Evolutionary conservation across 92 coral and sea anemone genomes (phyloP).

Genomic region (Porites divaricata): DNA sequence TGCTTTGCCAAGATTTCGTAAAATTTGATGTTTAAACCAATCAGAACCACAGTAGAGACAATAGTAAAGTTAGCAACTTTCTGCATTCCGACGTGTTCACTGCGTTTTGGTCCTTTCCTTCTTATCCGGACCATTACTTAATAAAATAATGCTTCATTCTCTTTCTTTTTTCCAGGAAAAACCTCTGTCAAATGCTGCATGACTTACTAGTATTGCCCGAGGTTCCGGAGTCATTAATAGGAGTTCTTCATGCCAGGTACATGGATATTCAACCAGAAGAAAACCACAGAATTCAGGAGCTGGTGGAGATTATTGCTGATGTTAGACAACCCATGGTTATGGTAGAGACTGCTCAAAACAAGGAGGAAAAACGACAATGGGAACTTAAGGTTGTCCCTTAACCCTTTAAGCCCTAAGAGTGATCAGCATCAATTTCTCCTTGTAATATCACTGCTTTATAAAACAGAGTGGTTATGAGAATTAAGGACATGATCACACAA

Average conservation of each 20-base stretch:
- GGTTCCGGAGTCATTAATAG: constrained; percentile 76
- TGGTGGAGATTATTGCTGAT: constrained; percentile 95
- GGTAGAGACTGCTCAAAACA: constrained; percentile 81
- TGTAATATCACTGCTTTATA: too few species aligned
- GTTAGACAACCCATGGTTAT: constrained; percentile 89
- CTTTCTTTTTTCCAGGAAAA: constrained; percentile 66
- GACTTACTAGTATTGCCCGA: constrained; percentile 78
- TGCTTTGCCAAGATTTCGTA: too few species aligned
- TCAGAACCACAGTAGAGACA: too few species aligned
- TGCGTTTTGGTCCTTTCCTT: too few species aligned
- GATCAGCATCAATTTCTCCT: too few species aligned
- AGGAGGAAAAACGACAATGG: constrained; percentile 77
- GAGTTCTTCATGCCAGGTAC: constrained; percentile 78
- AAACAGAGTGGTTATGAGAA: too few species aligned
- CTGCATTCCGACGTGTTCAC: too few species aligned
- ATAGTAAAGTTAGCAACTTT: too few species aligned
- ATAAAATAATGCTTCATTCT: neutral
- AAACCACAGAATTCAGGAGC: constrained; percentile 79
- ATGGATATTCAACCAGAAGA: constrained; percentile 83
- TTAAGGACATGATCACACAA: too few species aligned
- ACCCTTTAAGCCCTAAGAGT: too few species aligned
- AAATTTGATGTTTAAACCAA: too few species aligned
- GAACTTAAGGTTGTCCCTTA: constrained; percentile 79
- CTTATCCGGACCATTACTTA: too few species aligned
- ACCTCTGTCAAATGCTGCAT: constrained; percentile 80